A percentile compares a stretch with the other conserved stretches of the same genome.
Evolutionary conservation across 2,888 invertebrate species (phyloP).

Genomic region (Aphodius sticticus): DNA sequence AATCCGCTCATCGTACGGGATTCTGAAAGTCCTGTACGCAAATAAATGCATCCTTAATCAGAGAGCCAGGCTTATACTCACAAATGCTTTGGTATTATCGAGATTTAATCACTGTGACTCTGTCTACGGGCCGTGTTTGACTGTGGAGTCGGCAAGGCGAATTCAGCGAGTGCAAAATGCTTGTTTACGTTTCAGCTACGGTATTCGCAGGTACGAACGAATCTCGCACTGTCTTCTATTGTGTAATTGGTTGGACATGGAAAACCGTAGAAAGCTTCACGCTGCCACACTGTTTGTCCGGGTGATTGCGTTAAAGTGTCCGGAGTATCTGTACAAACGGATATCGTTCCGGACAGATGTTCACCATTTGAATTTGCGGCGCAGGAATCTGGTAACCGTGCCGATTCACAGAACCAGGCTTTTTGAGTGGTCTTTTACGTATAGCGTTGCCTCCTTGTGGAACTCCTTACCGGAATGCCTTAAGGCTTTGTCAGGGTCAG

Average conservation of each 20-base stretch:
- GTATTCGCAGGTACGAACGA: constrained; percentile 6
- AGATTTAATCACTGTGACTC: constrained; percentile 1
- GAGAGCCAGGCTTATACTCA: not conserved
- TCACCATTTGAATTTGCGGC: not conserved
- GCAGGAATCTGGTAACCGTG: not conserved
- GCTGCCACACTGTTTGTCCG: not conserved
- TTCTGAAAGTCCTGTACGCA: not conserved
- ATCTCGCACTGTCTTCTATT: not conserved
- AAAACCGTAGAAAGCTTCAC: not conserved
- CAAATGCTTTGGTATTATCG: not conserved
- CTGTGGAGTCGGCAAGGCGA: not conserved
- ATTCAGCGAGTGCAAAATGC: constrained; percentile 12
- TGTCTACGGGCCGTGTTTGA: not conserved
- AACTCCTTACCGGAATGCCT: not conserved
- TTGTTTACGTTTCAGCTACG: not conserved
- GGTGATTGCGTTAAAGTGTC: not conserved
- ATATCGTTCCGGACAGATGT: not conserved
- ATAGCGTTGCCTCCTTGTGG: not conserved
- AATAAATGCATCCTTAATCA: not conserved
- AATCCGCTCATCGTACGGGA: not conserved
- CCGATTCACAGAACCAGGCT: not conserved
- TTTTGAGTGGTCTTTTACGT: constrained; percentile 8
- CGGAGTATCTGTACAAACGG: not conserved
- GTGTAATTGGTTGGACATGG: constrained; percentile 6
- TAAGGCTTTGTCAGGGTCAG: not conserved